Conservation (phyloP, 2,797 vertebrate genomes). For the Muraenolepis orangiensis region DNA sequence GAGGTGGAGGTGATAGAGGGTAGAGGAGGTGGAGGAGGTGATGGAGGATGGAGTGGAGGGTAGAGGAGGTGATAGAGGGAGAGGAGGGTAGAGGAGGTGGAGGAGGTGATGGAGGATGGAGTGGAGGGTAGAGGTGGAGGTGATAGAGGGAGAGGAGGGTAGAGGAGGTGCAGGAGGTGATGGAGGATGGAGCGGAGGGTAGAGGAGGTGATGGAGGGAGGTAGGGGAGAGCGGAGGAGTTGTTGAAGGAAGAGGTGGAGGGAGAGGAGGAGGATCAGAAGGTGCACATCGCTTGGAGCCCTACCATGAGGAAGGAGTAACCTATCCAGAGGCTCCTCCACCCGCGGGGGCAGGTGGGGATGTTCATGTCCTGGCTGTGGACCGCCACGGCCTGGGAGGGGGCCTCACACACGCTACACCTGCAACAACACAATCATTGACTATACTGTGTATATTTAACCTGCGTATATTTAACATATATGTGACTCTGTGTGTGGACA, state of each 20-base stretch:
- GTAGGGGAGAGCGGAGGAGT: not conserved
- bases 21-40: no score
- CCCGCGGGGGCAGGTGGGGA: constrained; percentile 85
- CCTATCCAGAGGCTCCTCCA: constrained; percentile 98
- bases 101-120: not conserved
- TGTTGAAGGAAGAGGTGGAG: not conserved
- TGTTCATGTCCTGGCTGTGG: constrained; percentile 90
- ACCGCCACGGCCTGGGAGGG: constrained; percentile 89
- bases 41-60: no score
- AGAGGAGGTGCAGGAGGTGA: not conserved
- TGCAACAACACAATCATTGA: constrained; percentile 23
- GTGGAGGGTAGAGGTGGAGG: not conserved
- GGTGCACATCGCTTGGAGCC: constrained; percentile 8
- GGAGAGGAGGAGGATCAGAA: not conserved
- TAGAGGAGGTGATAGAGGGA: no score
- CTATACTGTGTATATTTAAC: no score
- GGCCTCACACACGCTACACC: constrained; percentile 91
- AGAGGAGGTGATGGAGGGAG: not conserved
- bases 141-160: not conserved
- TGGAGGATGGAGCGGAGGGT: not conserved
- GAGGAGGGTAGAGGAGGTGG: not conserved
- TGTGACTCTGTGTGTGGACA: no score
- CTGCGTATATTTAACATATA: no score
- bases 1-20: no score
- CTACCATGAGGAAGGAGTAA: constrained; percentile 97